phyloP scores from a whole-genome alignment of 2,797 vertebrate genomes.

The Periparus ater region DNA sequence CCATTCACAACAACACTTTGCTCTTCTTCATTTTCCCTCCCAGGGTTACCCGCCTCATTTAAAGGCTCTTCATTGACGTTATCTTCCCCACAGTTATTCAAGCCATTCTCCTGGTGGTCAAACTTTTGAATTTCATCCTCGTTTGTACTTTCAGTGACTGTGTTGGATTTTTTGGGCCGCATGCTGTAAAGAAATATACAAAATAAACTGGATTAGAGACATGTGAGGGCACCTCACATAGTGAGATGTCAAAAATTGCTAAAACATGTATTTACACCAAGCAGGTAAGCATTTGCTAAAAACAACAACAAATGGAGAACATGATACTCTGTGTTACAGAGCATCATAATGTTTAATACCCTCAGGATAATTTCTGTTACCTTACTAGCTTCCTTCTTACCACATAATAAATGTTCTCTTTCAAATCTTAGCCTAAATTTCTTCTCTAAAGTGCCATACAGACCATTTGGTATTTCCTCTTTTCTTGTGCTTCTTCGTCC shows the following conservation, averaged over 20 bases:
- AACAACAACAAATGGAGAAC: background rate
- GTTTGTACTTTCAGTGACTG: background rate
- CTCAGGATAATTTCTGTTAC: background rate
- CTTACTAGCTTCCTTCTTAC: background rate
- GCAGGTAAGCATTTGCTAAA: background rate
- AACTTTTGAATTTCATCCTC: conserved; percentile 47
- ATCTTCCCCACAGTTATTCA: conserved; percentile 9
- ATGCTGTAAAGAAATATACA: conserved; percentile 72
- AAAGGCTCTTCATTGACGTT: conserved; percentile 2
- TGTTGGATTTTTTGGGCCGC: conserved; percentile 61
- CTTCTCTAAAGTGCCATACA: background rate
- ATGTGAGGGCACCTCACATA: background rate
- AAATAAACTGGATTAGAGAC: background rate
- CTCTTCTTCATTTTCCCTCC: background rate
- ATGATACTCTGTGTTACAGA: background rate
- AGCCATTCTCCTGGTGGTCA: conserved; percentile 75
- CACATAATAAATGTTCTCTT: background rate
- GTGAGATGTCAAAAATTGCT: background rate
- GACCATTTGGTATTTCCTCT: background rate
- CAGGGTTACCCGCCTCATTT: background rate
- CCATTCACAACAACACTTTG: background rate
- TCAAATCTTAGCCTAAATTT: background rate
- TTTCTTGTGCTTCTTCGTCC: background rate
- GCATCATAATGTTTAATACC: background rate
- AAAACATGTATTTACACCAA: background rate